Evolutionary conservation across 2,888 invertebrate species (phyloP).

Genomic region (Hydrotaea cyrtoneurina): DNA sequence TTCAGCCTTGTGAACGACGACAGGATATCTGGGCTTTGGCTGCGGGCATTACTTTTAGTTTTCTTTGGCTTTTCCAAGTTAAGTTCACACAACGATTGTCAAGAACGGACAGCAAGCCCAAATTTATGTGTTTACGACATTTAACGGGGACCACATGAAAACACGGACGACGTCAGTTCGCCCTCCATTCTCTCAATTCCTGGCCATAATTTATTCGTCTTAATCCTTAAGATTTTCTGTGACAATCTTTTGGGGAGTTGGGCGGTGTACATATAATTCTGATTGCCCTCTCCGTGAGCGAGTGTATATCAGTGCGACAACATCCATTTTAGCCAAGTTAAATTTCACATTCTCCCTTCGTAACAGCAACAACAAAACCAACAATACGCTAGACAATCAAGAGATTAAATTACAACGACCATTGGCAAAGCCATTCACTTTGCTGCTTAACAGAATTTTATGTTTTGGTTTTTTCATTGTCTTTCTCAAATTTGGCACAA

Average conservation of each 20-base stretch:
- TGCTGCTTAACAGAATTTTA: conserved; percentile 35
- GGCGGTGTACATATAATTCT: background rate
- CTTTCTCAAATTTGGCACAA: background rate
- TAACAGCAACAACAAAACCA: background rate
- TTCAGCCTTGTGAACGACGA: background rate
- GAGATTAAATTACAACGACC: conserved; percentile 55
- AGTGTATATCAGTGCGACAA: background rate
- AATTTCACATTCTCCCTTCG: background rate
- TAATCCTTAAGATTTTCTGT: conserved; percentile 26
- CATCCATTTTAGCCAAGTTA: background rate
- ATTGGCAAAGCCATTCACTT: conserved; percentile 52
- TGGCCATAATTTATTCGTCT: conserved; percentile 1
- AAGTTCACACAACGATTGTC: conserved; percentile 2
- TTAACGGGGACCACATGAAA: conserved; percentile 28
- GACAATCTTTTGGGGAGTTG: conserved; percentile 9
- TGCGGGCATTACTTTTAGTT: background rate
- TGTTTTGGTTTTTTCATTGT: conserved; percentile 29
- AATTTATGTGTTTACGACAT: conserved; percentile 15
- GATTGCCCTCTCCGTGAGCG: background rate
- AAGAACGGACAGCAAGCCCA: conserved; percentile 16
- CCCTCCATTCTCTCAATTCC: conserved; percentile 10
- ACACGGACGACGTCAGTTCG: background rate
- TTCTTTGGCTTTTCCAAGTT: background rate
- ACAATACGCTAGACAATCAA: conserved; percentile 27
- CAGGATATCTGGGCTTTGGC: background rate